Evolutionary conservation across 2,797 vertebrate genomes (phyloP).

Genomic region (Eupleurogrammus muticus): DNA sequence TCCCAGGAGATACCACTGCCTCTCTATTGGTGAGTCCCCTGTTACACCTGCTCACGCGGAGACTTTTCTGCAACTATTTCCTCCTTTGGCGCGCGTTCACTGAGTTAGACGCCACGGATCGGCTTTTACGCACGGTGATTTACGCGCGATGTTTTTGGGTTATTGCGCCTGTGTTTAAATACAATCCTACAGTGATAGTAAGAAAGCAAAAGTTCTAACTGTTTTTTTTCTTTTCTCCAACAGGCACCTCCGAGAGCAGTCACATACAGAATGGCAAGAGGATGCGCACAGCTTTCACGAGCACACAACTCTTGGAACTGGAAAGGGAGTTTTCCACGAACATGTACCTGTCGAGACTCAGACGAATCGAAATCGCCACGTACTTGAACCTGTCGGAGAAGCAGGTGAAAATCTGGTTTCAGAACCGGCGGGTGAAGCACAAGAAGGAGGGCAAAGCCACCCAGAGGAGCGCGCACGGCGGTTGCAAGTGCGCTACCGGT

Average conservation of each 20-base stretch:
- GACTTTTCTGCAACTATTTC: too few relatives aligned
- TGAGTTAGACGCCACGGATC: not conserved
- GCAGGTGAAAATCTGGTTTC: conserved; percentile 99
- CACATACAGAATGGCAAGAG: conserved; percentile 96
- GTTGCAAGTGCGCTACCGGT: conserved; percentile 90
- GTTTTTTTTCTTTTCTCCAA: conserved; percentile 1
- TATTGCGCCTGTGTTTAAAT: not conserved
- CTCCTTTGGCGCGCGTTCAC: not conserved
- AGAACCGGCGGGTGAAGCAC: conserved; percentile 97
- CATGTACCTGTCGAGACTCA: conserved; percentile 96
- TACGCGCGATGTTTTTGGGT: conserved; percentile 8
- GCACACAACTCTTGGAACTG: conserved; percentile 97
- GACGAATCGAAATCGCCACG: conserved; percentile 97
- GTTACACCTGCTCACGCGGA: conserved; percentile 4
- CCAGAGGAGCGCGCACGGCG: conserved; percentile 88
- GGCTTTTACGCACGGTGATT: conserved; percentile 47
- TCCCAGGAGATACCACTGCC: conserved; percentile 95
- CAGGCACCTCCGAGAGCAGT: conserved; percentile 89
- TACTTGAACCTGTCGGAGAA: conserved; percentile 98
- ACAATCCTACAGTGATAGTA: not conserved
- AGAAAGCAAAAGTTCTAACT: conserved; percentile 1
- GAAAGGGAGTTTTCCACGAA: conserved; percentile 98
- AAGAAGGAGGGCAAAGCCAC: conserved; percentile 97
- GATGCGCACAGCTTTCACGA: conserved; percentile 98
- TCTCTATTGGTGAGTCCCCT: conserved; percentile 91